Percentiles rank a stretch among this genome's conserved stretches.
Conservation (phyloP, 53 echinoderm and acorn worm genomes). For the Antedon mediterranea region DNA sequence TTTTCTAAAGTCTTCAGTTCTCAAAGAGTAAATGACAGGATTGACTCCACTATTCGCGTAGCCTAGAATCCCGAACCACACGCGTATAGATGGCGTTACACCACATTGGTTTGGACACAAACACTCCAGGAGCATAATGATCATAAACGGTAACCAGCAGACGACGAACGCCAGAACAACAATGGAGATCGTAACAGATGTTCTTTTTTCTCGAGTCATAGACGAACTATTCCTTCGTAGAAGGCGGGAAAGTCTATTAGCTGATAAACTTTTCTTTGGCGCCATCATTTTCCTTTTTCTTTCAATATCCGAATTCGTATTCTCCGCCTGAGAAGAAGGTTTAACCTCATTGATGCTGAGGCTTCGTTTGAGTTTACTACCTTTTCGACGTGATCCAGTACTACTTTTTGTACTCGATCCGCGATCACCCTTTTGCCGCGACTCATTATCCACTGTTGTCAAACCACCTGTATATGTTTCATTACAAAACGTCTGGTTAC, state of each 20-base stretch:
- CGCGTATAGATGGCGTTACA: constrained; percentile 13
- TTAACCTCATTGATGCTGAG: too few species aligned
- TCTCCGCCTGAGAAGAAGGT: too few species aligned
- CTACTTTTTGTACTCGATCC: too few species aligned
- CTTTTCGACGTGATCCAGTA: too few species aligned
- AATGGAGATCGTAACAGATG: constrained; percentile 9
- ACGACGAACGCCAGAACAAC: constrained; percentile 17
- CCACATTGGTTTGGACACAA: constrained; percentile 2
- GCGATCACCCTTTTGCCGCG: too few species aligned
- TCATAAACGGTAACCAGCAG: constrained; percentile 19
- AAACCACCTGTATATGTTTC: background rate
- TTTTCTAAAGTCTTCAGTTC: constrained; percentile 16
- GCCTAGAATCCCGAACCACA: constrained; percentile 19
- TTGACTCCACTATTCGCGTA: constrained; percentile 14
- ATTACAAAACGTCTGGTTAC: background rate
- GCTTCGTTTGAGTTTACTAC: too few species aligned
- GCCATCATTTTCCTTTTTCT: background rate
- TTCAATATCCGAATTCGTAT: too few species aligned
- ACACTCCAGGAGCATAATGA: constrained; percentile 9
- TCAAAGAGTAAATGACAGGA: constrained; percentile 20
- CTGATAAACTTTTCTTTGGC: constrained; percentile 11
- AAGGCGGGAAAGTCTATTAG: background rate
- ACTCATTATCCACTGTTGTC: background rate
- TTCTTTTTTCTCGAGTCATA: constrained; percentile 11
- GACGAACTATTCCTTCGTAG: background rate